Conservation (phyloP, 2,113 vertebrate genomes). For the Malurus elegans region DNA sequence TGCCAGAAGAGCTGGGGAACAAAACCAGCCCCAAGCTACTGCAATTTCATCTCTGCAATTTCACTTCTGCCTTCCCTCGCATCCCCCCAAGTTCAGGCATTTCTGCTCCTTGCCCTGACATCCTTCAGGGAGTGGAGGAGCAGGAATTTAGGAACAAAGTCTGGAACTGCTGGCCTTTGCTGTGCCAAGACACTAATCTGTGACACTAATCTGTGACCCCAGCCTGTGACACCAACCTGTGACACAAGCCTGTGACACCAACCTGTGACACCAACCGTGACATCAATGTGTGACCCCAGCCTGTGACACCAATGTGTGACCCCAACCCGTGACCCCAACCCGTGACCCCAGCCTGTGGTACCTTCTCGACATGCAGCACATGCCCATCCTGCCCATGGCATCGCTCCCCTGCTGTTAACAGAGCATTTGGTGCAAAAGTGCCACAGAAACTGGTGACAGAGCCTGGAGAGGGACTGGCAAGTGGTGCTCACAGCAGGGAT, state of each 20-base stretch:
- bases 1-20: neutral
- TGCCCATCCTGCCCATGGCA: neutral
- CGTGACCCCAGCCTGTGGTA: neutral
- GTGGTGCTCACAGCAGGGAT: neutral
- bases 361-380: rapidly evolving
- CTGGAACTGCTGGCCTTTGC: neutral
- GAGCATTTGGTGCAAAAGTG: neutral
- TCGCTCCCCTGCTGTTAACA: neutral
- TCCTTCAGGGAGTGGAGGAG: neutral
- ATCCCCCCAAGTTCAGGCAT: neutral
- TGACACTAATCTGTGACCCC: neutral
- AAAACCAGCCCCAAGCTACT: neutral
- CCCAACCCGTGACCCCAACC: neutral
- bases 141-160: neutral
- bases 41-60: neutral
- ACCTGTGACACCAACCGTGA: neutral
- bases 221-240: neutral
- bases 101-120: neutral
- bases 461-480: neutral
- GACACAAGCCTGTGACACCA: neutral
- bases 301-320: neutral
- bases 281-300: neutral
- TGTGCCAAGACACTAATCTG: neutral
- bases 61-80: neutral
- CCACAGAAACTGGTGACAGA: neutral